A percentile compares a stretch with the other conserved stretches of the same genome.
These are phyloP conservation scores for Dolichotis patagonum DNA, from an alignment of 2,113 vertebrate species.

Conservation along the genomic window DNA sequence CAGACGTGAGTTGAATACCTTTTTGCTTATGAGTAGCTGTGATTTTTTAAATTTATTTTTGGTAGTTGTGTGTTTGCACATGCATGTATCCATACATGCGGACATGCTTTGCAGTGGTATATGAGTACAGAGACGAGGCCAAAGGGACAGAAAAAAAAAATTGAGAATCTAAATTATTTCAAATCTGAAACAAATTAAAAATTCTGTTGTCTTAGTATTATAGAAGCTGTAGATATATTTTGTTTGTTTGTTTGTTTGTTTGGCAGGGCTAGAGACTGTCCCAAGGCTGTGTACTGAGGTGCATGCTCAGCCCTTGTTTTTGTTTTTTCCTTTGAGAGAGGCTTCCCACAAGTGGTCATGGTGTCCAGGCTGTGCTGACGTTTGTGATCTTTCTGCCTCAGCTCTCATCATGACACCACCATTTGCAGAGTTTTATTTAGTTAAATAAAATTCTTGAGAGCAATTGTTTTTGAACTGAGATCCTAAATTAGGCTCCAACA, in stretches of 20 bases:
- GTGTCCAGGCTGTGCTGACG: not conserved
- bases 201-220: not conserved
- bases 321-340: not conserved
- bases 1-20: not conserved
- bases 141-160: not conserved
- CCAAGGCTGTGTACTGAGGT: not conserved
- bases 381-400: not conserved
- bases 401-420: not conserved
- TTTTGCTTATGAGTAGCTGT: not conserved
- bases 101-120: not conserved
- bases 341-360: not conserved
- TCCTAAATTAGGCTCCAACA: not conserved
- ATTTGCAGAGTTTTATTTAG: not conserved
- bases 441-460: not conserved
- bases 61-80: not conserved
- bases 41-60: not conserved
- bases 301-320: not conserved
- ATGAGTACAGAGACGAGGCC: not conserved
- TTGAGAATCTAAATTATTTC: not conserved
- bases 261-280: not conserved
- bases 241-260: not conserved
- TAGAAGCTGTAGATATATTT: not conserved
- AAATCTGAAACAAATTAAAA: not conserved
- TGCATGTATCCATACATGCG: too few species aligned
- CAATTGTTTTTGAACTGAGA: not conserved